These are phyloP conservation scores for Muschampia plurimacula DNA, from an alignment of 2,888 invertebrate genomes.

Conservation along the genomic window DNA sequence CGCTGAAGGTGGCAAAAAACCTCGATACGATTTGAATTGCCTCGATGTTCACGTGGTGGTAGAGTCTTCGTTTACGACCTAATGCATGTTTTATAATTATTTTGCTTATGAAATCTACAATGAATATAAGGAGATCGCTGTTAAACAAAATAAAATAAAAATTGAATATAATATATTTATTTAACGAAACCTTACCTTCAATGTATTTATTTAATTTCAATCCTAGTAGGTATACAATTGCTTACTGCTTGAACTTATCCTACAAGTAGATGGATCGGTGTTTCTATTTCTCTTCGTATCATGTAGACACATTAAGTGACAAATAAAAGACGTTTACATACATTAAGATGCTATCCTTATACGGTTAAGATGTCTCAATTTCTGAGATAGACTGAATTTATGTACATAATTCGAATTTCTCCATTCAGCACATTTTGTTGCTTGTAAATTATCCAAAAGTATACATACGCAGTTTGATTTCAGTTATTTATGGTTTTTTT, in stretches of 20 bases:
- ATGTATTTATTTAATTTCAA: not conserved
- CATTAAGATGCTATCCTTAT: not conserved
- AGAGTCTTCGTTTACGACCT: too few relatives aligned
- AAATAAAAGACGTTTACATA: conserved; percentile 7
- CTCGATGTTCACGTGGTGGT: too few relatives aligned
- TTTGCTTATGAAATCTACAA: too few relatives aligned
- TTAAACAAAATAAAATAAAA: too few relatives aligned
- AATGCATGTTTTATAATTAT: too few relatives aligned
- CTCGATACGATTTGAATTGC: too few relatives aligned
- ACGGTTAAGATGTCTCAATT: not conserved
- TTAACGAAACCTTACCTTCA: too few relatives aligned
- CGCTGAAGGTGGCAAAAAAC: too few relatives aligned
- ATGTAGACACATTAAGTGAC: conserved; percentile 15
- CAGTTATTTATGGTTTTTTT: too few relatives aligned
- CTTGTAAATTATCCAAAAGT: not conserved
- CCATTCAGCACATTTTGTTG: not conserved
- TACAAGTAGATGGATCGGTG: not conserved
- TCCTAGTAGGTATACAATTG: not conserved
- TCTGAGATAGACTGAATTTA: not conserved
- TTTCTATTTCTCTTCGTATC: not conserved
- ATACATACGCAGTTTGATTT: not conserved
- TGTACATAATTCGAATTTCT: not conserved
- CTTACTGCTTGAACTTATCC: not conserved
- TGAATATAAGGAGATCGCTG: too few relatives aligned
- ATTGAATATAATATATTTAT: too few relatives aligned